These are phyloP conservation scores for Xyrauchen texanus DNA, from an alignment of 2,113 vertebrate genomes.

Conservation along the genomic window DNA sequence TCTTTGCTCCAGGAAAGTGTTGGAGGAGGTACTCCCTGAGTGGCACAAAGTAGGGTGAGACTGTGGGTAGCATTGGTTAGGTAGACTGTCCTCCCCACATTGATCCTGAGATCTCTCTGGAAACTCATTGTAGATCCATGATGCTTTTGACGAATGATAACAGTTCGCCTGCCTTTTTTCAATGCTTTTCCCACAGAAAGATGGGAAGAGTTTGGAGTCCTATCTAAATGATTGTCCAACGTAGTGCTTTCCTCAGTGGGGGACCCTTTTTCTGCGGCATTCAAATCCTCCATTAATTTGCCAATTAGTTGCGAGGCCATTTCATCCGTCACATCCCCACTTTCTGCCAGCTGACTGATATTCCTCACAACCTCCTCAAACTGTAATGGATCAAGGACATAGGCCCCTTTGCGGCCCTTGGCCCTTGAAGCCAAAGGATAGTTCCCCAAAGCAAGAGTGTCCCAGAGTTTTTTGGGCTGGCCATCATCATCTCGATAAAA, in stretches of 20 bases:
- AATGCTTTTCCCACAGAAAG: constrained; percentile 45
- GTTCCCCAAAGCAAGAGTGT: constrained; percentile 59
- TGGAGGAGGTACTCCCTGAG: constrained; percentile 61
- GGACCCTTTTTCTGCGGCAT: constrained; percentile 56
- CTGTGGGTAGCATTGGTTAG: constrained; percentile 76
- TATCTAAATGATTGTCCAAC: constrained; percentile 61
- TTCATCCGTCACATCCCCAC: constrained; percentile 76
- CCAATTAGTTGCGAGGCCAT: constrained; percentile 80
- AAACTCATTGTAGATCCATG: constrained; percentile 65
- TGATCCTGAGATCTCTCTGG: constrained; percentile 77
- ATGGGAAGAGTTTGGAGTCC: constrained; percentile 67
- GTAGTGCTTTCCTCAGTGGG: background rate
- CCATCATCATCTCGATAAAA: constrained; percentile 68
- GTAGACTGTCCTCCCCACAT: constrained; percentile 76
- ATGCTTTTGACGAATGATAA: constrained; percentile 73
- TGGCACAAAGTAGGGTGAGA: constrained; percentile 78
- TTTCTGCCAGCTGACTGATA: constrained; percentile 81
- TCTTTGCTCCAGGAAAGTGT: constrained; percentile 85
- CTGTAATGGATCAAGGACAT: constrained; percentile 75
- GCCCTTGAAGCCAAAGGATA: constrained; percentile 61
- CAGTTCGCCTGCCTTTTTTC: constrained; percentile 65
- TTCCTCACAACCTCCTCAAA: constrained; percentile 82
- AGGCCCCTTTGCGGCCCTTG: constrained; percentile 60
- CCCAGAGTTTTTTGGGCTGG: constrained; percentile 58
- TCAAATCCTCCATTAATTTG: constrained; percentile 76